phyloP scores from a whole-genome alignment of 2,797 vertebrate genomes.

The Silurus lanzhouensis region DNA sequence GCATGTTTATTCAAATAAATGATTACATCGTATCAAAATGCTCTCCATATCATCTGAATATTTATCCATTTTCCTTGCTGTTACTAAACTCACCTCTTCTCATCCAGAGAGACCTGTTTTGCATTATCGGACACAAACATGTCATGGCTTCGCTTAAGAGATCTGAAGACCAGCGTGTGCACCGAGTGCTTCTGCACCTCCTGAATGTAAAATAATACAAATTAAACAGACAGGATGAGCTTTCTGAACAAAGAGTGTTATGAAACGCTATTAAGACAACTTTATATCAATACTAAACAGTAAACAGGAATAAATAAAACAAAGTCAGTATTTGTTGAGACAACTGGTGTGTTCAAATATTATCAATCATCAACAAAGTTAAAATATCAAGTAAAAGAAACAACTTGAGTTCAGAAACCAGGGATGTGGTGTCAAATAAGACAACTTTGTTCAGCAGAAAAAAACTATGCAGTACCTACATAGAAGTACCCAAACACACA shows the following conservation, averaged over 20 bases:
- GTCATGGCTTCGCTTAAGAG: constrained; percentile 94
- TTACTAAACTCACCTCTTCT: constrained; percentile 79
- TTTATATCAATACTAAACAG: background rate
- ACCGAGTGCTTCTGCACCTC: constrained; percentile 99
- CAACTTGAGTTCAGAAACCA: no score
- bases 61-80: background rate
- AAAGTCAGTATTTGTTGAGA: background rate
- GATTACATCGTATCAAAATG: background rate
- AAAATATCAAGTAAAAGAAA: no score
- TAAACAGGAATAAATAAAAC: background rate
- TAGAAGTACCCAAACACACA: no score
- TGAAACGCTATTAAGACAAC: background rate
- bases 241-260: background rate
- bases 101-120: constrained; percentile 84
- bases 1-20: background rate
- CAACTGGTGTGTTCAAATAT: background rate
- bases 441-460: no score
- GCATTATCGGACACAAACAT: constrained; percentile 98
- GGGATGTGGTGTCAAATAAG: no score
- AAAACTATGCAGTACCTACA: no score
- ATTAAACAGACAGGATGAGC: background rate
- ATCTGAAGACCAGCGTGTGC: constrained; percentile 96
- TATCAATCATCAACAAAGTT: no score
- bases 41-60: background rate
- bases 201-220: constrained; percentile 62